These are phyloP conservation scores for Galbula dea DNA, from an alignment of 2,113 vertebrate species.

Conservation along the genomic window DNA sequence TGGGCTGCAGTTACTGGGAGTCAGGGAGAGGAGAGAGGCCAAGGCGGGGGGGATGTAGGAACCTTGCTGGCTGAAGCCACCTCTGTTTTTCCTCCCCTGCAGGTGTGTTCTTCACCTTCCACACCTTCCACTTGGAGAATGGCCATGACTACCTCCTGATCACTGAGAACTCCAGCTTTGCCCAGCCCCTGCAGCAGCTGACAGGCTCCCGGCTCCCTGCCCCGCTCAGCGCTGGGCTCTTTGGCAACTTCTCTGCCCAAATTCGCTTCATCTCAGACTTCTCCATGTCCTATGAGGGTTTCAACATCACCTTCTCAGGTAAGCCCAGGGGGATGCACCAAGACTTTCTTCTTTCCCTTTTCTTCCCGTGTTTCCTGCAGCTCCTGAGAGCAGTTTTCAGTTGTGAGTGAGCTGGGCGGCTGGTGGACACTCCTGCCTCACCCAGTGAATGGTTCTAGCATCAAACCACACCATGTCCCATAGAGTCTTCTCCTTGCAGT, in stretches of 20 bases:
- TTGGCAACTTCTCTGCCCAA: slow-evolving; percentile 94
- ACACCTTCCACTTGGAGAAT: slow-evolving; percentile 96
- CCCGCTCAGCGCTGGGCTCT: slow-evolving; percentile 90
- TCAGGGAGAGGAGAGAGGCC: background rate
- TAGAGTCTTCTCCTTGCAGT: background rate
- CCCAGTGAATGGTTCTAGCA: background rate
- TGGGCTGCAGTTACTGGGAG: no score
- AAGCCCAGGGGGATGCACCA: background rate
- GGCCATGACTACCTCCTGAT: slow-evolving; percentile 93
- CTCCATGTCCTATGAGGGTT: slow-evolving; percentile 97
- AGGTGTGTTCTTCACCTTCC: slow-evolving; percentile 97
- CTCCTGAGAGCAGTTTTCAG: no score
- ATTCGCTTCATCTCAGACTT: slow-evolving; percentile 98
- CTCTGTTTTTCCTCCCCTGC: background rate
- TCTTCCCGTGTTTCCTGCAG: no score
- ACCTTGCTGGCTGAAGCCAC: rapidly evolving
- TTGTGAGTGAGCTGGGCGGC: background rate
- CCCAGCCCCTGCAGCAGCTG: slow-evolving; percentile 87
- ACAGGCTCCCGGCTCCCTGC: slow-evolving; percentile 91
- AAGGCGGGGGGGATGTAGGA: rapidly evolving
- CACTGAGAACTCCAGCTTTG: slow-evolving; percentile 93
- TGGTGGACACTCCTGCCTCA: background rate
- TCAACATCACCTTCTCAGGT: slow-evolving; percentile 99
- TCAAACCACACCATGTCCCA: background rate
- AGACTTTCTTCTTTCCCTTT: background rate